phyloP scores from a whole-genome alignment of 2,888 invertebrate species.

The Oeneis ivallda region DNA sequence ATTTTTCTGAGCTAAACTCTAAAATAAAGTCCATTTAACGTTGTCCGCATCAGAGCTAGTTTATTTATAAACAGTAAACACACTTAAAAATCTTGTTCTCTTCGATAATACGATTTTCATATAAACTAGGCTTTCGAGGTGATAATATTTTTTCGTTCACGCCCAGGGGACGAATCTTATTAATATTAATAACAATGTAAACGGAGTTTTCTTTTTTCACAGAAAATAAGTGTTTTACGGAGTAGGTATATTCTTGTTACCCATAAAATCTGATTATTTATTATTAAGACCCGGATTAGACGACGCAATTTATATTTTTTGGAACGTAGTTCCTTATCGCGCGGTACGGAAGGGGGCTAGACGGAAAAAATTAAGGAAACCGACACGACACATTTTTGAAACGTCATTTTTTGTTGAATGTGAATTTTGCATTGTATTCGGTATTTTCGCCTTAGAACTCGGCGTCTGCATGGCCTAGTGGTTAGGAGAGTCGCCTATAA shows the following conservation, averaged over 20 bases:
- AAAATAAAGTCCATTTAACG: too few relatives aligned
- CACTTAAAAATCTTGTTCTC: constrained; percentile 3
- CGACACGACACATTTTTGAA: too few relatives aligned
- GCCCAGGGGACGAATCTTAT: constrained; percentile 4
- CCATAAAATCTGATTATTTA: not conserved
- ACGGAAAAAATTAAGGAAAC: too few relatives aligned
- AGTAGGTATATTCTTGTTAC: not conserved
- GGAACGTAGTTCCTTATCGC: too few relatives aligned
- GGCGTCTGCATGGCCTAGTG: too few relatives aligned
- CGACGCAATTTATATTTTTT: not conserved
- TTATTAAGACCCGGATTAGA: not conserved
- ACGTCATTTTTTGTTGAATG: too few relatives aligned
- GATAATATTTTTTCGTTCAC: not conserved
- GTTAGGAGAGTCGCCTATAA: too few relatives aligned
- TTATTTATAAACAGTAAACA: not conserved
- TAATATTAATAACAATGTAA: constrained; percentile 13
- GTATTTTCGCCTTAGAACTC: too few relatives aligned
- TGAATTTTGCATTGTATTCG: too few relatives aligned
- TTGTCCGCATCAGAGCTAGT: not conserved
- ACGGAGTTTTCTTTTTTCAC: constrained; percentile 1
- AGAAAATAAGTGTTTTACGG: not conserved
- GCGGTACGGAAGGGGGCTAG: too few relatives aligned
- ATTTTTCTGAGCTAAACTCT: too few relatives aligned
- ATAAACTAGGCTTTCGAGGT: not conserved
- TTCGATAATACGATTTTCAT: constrained; percentile 1